phyloP scores from a whole-genome alignment of 2,113 vertebrate genomes.

The Terrapene triunguis region DNA sequence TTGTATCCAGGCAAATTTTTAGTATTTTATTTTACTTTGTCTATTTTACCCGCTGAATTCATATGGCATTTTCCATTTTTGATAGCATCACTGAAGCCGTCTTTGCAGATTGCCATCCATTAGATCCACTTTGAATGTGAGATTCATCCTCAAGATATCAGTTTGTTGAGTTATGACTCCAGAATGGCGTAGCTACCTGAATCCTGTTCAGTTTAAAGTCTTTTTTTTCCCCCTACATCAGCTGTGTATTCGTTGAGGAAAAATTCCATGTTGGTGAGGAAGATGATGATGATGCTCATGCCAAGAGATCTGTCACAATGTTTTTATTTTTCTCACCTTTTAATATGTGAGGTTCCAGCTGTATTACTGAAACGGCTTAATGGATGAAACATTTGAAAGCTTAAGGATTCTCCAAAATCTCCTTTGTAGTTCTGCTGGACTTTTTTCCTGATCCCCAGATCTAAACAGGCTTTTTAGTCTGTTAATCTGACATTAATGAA shows the following conservation, averaged over 20 bases:
- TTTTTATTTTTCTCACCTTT: background rate
- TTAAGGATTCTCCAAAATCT: background rate
- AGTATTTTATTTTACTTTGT: constrained; percentile 17
- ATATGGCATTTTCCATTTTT: constrained; percentile 12
- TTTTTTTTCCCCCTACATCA: background rate
- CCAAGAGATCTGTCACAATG: background rate
- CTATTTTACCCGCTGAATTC: background rate
- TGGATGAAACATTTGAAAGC: background rate
- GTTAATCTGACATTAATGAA: background rate
- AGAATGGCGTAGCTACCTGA: background rate
- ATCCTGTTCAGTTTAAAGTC: background rate
- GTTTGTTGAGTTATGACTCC: constrained; percentile 1
- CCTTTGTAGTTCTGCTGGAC: background rate
- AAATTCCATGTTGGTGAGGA: background rate
- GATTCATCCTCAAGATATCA: background rate
- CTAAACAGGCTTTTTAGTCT: background rate
- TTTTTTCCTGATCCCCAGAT: background rate
- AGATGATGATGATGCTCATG: background rate
- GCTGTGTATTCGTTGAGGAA: background rate
- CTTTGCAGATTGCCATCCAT: background rate
- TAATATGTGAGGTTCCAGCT: background rate
- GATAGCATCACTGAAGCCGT: background rate
- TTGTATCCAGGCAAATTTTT: background rate
- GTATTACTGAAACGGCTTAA: background rate
- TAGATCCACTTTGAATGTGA: background rate